Percentiles rank a stretch among this genome's conserved stretches.
Evolutionary conservation across 53 echinoderm and acorn worm genomes (phyloP).

Genomic region (Antedon mediterranea): DNA sequence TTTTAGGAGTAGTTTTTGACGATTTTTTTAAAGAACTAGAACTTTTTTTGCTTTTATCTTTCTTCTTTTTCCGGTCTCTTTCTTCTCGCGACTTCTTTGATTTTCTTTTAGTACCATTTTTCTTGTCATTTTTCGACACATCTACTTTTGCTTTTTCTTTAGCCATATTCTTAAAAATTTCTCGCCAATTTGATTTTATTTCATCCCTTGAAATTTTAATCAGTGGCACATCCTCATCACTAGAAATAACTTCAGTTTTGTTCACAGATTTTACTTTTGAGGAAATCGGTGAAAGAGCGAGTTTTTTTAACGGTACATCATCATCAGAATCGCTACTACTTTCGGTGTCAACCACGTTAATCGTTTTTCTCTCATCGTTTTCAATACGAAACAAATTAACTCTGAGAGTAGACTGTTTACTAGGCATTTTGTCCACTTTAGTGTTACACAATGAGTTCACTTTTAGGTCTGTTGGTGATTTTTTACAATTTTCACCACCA

Average conservation of each 20-base stretch:
- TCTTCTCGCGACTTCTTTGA: constrained; percentile 11
- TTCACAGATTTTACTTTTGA: neutral
- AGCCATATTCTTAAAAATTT: neutral
- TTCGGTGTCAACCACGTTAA: neutral
- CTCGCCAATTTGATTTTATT: neutral
- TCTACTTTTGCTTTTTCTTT: neutral
- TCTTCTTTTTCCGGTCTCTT: constrained; percentile 1
- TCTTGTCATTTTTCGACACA: neutral
- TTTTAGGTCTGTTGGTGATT: neutral
- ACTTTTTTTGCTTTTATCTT: constrained; percentile 9
- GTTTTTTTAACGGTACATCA: neutral
- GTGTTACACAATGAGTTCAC: neutral
- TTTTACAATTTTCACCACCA: neutral
- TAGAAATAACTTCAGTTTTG: neutral
- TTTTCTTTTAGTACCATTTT: constrained; percentile 1
- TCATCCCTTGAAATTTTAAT: neutral
- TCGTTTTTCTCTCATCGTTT: neutral
- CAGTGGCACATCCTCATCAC: constrained; percentile 2
- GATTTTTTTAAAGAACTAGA: constrained; percentile 24
- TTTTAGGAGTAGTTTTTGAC: constrained; percentile 18
- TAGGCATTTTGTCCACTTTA: neutral
- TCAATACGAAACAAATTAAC: neutral
- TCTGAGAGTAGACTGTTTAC: neutral
- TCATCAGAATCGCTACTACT: neutral
- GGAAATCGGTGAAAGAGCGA: neutral